Evolutionary conservation across 2,888 invertebrate species (phyloP), one percentile per base, ranked within the genome.

Genomic region (Parnassius smintheus): DNA sequence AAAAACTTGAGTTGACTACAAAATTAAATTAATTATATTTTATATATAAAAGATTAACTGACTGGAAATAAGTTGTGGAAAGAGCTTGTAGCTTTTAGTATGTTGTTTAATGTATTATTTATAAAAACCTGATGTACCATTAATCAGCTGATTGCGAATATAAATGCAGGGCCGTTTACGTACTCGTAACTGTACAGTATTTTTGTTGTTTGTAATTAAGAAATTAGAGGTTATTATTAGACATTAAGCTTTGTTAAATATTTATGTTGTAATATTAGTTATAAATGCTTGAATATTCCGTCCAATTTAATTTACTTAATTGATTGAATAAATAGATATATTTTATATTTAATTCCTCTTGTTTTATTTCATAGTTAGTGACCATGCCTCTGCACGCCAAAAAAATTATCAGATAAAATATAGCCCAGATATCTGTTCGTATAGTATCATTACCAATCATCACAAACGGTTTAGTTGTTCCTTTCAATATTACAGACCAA

Each of bases 221-320:
- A 11, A 53, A 56, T 48, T 64, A 60, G 35, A 41, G 8, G 42
- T 51, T 64, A 61, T 54, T 46, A 12, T 22, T 59, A 56, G 41
- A 48, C 22, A 45, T 56, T 59, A 61, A 58, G 58, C 51, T 56
- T 44, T 64, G 64, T 59, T 59, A 56, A 59, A 62, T 65, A 59
- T 65, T 65, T 65, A 62, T 65, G 56, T 56, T 60, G 50, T 60
- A 52, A 48, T 60, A 12, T 56, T 62, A 62, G 56, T 56, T 51
- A n/a, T 18, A 50, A 56, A 42, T 56, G 22, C 18, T 50, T 62
- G 59, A 62, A 59, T 52, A 65, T 59, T 62, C 65, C 65, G 65
- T 62, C 65, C 65, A 52, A 48, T 61, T 41, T 65, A 49, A 13
- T 49, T 49, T 49, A 62, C 44, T 59, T 55, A 46, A 12, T 56